Conservation (phyloP, 2,113 vertebrate genomes). For the Actenoides lindsayi region DNA sequence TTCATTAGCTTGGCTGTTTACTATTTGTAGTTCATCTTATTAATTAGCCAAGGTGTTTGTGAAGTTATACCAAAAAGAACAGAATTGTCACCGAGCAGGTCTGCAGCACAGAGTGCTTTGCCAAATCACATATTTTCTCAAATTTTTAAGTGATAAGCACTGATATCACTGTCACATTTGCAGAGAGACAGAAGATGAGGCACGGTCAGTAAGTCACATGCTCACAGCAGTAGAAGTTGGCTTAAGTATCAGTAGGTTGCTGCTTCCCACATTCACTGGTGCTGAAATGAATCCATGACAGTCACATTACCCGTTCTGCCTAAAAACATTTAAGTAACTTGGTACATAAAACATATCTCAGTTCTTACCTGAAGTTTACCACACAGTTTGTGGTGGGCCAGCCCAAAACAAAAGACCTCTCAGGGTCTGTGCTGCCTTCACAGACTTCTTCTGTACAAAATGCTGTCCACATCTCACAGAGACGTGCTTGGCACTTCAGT, state of each 20-base stretch:
- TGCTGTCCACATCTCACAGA: conserved; percentile 93
- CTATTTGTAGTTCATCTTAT: neutral
- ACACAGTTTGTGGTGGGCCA: conserved; percentile 97
- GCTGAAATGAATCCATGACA: neutral
- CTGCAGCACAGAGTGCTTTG: neutral
- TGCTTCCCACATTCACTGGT: neutral
- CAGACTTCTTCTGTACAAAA: conserved; percentile 92
- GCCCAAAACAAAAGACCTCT: conserved; percentile 90
- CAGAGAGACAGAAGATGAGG: neutral
- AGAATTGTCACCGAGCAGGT: neutral
- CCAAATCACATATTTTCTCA: neutral
- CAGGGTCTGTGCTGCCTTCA: conserved; percentile 84
- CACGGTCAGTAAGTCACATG: neutral
- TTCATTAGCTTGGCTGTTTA: neutral
- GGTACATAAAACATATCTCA: neutral
- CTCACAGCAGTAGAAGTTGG: neutral
- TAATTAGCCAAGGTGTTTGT: neutral
- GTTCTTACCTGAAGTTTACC: conserved; percentile 89
- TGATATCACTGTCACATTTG: neutral
- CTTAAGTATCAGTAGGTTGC: neutral
- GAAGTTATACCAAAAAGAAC: neutral
- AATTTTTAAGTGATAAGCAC: fast-evolving
- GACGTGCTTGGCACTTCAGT: conserved; percentile 83
- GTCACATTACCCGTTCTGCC: neutral
- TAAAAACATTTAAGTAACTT: neutral